A percentile compares a stretch with the other conserved stretches of the same genome.
Conservation (phyloP, 1,140 invertebrate species). For the Lordiphosa clarofinis region DNA sequence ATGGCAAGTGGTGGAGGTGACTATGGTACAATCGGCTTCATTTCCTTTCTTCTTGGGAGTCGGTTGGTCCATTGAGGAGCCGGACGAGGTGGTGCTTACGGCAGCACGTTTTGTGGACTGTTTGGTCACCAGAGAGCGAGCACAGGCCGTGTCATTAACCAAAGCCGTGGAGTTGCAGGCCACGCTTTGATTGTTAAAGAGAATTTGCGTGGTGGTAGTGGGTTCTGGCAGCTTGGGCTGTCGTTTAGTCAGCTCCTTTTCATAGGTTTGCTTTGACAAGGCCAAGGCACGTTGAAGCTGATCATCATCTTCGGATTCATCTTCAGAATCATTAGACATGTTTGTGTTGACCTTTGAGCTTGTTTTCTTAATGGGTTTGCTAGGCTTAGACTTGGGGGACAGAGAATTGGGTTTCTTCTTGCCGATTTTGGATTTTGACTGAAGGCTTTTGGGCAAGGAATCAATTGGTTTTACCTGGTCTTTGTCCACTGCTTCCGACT, state of each 20-base stretch:
- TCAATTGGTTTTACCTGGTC: too few species aligned
- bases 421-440: too few species aligned
- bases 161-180: slow-evolving; percentile 59
- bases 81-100: slow-evolving; percentile 10
- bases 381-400: too few species aligned
- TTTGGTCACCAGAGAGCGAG: slow-evolving; percentile 14
- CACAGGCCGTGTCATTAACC: slow-evolving; percentile 26
- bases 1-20: slow-evolving; percentile 56
- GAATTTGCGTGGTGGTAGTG: not conserved
- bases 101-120: slow-evolving; percentile 1
- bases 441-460: too few species aligned
- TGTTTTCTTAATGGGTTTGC: too few species aligned
- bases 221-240: slow-evolving; percentile 11
- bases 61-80: too few species aligned
- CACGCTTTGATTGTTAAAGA: slow-evolving; percentile 51
- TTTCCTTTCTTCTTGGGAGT: not conserved
- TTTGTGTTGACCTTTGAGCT: too few species aligned
- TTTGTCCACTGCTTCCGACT: too few species aligned
- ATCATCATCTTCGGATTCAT: slow-evolving; percentile 15
- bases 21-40: slow-evolving; percentile 59
- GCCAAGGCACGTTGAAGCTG: slow-evolving; percentile 26
- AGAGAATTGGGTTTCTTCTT: too few species aligned
- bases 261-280: slow-evolving; percentile 26
- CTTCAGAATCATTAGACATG: not conserved
- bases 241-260: slow-evolving; percentile 17